A percentile compares a stretch with the other conserved stretches of the same genome.
These are phyloP conservation scores for Drosophila ohnishii DNA, from an alignment of 1,140 invertebrate species.

Conservation along the genomic window DNA sequence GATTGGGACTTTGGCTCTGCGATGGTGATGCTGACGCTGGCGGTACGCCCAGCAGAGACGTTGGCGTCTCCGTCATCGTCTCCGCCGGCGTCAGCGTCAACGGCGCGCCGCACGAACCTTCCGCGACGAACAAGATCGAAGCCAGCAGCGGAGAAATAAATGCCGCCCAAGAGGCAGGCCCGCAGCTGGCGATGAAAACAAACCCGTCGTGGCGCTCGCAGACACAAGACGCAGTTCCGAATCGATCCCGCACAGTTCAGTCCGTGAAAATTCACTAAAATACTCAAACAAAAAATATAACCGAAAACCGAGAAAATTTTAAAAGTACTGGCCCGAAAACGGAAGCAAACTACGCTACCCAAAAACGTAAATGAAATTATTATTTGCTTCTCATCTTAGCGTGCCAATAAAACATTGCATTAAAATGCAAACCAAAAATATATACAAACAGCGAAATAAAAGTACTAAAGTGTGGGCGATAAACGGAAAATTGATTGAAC, in stretches of 20 bases:
- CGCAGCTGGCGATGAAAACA: slow-evolving; percentile 73
- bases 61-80: not conserved
- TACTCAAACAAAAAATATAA: slow-evolving; percentile 1
- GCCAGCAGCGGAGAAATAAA: slow-evolving; percentile 67
- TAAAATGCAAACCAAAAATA: slow-evolving; percentile 7
- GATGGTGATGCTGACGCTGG: slow-evolving; percentile 29
- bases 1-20: too few relatives aligned
- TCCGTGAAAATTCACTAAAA: slow-evolving; percentile 38
- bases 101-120: slow-evolving; percentile 50
- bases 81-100: slow-evolving; percentile 10
- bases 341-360: slow-evolving; percentile 20
- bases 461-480: slow-evolving; percentile 36
- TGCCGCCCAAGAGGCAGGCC: slow-evolving; percentile 72
- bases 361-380: slow-evolving; percentile 40
- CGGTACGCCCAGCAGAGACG: slow-evolving; percentile 48
- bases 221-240: slow-evolving; percentile 72
- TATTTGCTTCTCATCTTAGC: slow-evolving; percentile 32
- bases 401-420: slow-evolving; percentile 32
- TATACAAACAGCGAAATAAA: slow-evolving; percentile 13
- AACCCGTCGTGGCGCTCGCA: slow-evolving; percentile 78
- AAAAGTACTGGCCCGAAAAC: slow-evolving; percentile 14
- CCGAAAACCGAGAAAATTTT: slow-evolving; percentile 12
- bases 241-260: slow-evolving; percentile 58
- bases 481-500: slow-evolving; percentile 48
- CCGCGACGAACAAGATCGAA: slow-evolving; percentile 70